phyloP scores from a whole-genome alignment of 2,888 invertebrate genomes.

The Eupeodes latifasciatus region DNA sequence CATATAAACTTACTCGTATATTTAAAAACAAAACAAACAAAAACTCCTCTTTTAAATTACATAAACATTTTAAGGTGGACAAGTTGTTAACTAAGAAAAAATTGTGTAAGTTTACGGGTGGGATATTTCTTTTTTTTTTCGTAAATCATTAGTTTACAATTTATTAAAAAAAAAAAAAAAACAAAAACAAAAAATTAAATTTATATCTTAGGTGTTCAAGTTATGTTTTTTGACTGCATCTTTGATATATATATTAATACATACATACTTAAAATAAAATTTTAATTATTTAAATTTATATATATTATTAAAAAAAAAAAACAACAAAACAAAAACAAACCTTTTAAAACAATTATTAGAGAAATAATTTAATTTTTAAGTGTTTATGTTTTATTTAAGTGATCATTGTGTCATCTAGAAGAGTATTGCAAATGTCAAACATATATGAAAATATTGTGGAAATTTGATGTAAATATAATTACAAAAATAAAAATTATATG shows the following conservation, averaged over 20 bases:
- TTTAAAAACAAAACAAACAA: conserved; percentile 4
- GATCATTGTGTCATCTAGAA: conserved; percentile 73
- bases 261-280: not conserved
- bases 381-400: conserved; percentile 72
- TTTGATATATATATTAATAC: conserved; percentile 2
- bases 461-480: conserved; percentile 72
- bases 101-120: conserved; percentile 52
- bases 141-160: conserved; percentile 40
- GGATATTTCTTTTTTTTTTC: conserved; percentile 56
- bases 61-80: conserved; percentile 59
- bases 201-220: conserved; percentile 20
- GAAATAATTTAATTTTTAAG: conserved; percentile 51
- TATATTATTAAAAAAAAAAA: not conserved
- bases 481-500: conserved; percentile 39
- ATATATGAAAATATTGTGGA: conserved; percentile 68
- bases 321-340: not conserved
- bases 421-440: conserved; percentile 69
- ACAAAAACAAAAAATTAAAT: not conserved
- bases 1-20: conserved; percentile 18
- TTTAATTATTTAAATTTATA: conserved; percentile 31
- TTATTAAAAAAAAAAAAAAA: not conserved
- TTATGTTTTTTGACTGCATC: conserved; percentile 56
- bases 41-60: conserved; percentile 33
- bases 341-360: conserved; percentile 26
- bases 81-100: conserved; percentile 49